Base-by-base conservation (phyloP, 1,140 invertebrate genomes). In the Drosophila tropicalis region DNA sequence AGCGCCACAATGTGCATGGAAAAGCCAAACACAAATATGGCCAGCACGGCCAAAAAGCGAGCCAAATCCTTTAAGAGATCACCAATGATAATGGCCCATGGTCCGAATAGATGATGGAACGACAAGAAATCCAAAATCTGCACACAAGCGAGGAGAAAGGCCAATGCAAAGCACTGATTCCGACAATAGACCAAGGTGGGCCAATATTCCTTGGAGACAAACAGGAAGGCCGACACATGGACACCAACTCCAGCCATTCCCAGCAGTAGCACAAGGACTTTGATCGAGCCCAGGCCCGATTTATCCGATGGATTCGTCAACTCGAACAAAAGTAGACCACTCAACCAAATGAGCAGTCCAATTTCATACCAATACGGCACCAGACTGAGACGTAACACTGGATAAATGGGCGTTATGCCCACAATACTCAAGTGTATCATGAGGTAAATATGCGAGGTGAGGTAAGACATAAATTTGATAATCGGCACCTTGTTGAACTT, bases 401-500 rank as follows among this genome's bases (percentile, higher is more conserved):
- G 95, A 92, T 97, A 96, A 67, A 98, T 95, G 29, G 98, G 97
- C 60, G 96, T 97, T 65, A 99, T 98, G 32, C 96, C 97, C n/a
- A 97, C 97, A 63, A 99, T 93, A 61, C 96, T 94, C 74, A 99
- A 95, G 72, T 99, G 95, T 56, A 98, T 93, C 95, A 99, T 99
- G 62, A 99, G 95, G 92, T 99, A 99, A 76, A 99, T 96, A 93
- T 99, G 99, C 1, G 99, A 99, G 1, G 98, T 99, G 60, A 99
- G 94, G 93, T 99, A 99, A 12, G 98, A 98, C 97, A 99, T 99
- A 92, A 99, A 99, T 93, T 99, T 99, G 86, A 99, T 99, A 77
- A 99, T 99, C 17, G 99, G 99, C 81, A 97, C 95, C 93, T 97
- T 98, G 94, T 98, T 97, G 93, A 98, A 99, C 92, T 97, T 97